These are phyloP conservation scores for Rotaria macrura DNA, from an alignment of 2,888 invertebrate species.

Conservation along the genomic window DNA sequence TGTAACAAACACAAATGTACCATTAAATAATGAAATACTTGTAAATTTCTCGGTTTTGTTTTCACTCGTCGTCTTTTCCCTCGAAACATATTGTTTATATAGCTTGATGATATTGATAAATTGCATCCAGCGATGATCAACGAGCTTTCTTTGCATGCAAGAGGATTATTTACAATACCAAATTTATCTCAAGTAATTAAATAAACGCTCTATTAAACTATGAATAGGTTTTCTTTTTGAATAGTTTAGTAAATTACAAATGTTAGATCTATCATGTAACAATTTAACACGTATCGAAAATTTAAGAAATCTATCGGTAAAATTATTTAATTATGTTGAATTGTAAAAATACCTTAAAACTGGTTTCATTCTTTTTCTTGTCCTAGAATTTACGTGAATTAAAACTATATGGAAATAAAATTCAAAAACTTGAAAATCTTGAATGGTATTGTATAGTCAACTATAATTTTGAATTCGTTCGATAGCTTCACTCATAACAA, in stretches of 20 bases:
- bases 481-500: too few relatives aligned
- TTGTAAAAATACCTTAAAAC: neutral
- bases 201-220: neutral
- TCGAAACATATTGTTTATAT: neutral
- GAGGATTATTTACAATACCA: neutral
- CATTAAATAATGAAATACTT: neutral
- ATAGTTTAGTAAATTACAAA: constrained; percentile 49
- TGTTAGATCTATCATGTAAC: constrained; percentile 47
- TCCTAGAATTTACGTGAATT: neutral
- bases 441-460: neutral
- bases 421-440: neutral
- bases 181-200: neutral
- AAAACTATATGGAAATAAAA: constrained; percentile 11
- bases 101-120: neutral
- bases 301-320: neutral
- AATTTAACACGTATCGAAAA: constrained; percentile 60
- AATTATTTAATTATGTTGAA: neutral
- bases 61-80: neutral
- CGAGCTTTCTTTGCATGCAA: neutral
- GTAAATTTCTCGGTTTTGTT: neutral
- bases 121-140: neutral
- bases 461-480: too few relatives aligned
- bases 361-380: neutral
- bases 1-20: neutral
- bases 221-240: neutral